A percentile compares a stretch with the other conserved stretches of the same genome.
phyloP scores from a whole-genome alignment of 1,140 invertebrate species.

The Varroa destructor region DNA sequence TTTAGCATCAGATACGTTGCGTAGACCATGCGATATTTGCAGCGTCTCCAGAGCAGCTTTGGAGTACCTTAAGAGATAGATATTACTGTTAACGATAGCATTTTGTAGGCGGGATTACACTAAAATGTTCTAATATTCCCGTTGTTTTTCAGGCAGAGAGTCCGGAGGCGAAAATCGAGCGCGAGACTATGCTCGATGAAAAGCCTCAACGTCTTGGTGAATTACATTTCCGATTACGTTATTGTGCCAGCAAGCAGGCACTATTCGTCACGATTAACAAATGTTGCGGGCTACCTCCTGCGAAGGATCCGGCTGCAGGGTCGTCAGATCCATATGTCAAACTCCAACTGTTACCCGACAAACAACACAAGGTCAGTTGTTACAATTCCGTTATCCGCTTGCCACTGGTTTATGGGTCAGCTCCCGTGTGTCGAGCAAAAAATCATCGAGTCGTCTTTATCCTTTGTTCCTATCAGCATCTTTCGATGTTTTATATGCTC shows the following conservation, averaged over 20 bases:
- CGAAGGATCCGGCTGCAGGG: constrained; percentile 49
- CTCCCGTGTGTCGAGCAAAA: too few relatives aligned
- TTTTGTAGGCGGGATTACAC: too few relatives aligned
- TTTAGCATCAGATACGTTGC: too few relatives aligned
- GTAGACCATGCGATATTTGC: too few relatives aligned
- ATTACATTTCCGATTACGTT: constrained; percentile 70
- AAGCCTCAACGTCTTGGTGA: constrained; percentile 56
- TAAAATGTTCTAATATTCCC: too few relatives aligned
- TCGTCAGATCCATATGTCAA: constrained; percentile 84
- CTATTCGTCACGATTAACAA: constrained; percentile 78
- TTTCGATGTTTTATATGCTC: too few relatives aligned
- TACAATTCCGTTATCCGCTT: background rate
- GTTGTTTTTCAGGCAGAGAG: constrained; percentile 15
- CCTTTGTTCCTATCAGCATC: too few relatives aligned
- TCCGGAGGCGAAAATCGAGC: constrained; percentile 35
- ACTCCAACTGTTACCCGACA: constrained; percentile 78
- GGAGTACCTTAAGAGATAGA: too few relatives aligned
- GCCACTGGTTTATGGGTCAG: too few relatives aligned
- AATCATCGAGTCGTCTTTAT: too few relatives aligned
- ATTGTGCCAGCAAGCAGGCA: constrained; percentile 71
- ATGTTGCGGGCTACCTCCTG: constrained; percentile 64
- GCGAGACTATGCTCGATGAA: constrained; percentile 38
- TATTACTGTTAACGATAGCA: too few relatives aligned
- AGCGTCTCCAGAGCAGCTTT: too few relatives aligned
- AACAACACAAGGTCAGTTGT: constrained; percentile 65